Base-by-base conservation (phyloP, 2,113 vertebrate species). In the Cheirogaleus medius region DNA sequence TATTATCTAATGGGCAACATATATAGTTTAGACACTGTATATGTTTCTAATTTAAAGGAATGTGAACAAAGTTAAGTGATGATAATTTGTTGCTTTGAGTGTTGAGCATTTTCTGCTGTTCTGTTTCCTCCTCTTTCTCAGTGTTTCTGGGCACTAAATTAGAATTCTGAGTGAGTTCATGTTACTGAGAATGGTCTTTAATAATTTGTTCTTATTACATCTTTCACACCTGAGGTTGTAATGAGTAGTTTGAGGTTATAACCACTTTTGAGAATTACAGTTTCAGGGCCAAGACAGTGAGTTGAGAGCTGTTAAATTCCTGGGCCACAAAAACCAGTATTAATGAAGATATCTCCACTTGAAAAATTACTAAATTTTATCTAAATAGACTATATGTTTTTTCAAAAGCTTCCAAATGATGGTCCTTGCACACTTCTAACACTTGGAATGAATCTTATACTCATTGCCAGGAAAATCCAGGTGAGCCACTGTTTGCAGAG, bases 161-260 rank as follows among this genome's bases (percentile, higher is more conserved):
- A n/a, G 44, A 13, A 86, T 94, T 96, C 60, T 63, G 42, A 77
- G 56, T 87, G 49, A 91, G 86, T 87, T 76, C 29, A 17, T 52
- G 18, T 83, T 88, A 74, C 71, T 73, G 52, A 86, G 52, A 96
- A 74, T 0, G 64, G 29, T 91, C 56, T 93, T 86, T 78, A 92
- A 81, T 95, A 97, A 89, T 91, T 96, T 87, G 42, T 95, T 92
- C 87, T 92, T 94, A 88, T n/a, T 94, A 27, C 49, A 23, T 83
- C 25, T 86, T 97, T 94, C 25, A 77, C 34, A 94, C 42, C 42
- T 39, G n/a, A 91, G 34, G 27, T 13, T 66, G 3, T 82, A 82
- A 63, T 94, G 42, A 82, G 25, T 92, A 32, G 14, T 94, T 69
- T 83, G 82, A 90, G 13, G 3, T 94, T 91, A 63, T 77, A 73